Evolutionary conservation across 2,888 invertebrate genomes (phyloP).

Genomic region (Pocota personata): DNA sequence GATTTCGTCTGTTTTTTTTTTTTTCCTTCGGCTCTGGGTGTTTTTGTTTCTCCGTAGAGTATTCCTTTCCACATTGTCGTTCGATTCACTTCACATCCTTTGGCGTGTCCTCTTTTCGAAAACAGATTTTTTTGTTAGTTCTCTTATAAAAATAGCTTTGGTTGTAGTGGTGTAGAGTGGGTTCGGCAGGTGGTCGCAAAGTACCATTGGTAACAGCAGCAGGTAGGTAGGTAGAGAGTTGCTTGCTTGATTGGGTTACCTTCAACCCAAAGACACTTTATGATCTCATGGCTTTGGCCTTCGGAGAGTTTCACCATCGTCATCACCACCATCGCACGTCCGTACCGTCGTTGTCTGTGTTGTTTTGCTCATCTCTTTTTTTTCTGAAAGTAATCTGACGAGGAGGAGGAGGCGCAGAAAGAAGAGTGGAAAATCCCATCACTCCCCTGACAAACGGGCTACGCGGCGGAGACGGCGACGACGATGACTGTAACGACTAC

Average conservation of each 20-base stretch:
- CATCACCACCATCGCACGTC: slow-evolving; percentile 32
- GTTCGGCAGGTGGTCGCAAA: slow-evolving; percentile 72
- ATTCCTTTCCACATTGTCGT: slow-evolving; percentile 35
- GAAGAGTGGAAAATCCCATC: slow-evolving; percentile 58
- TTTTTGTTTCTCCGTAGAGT: slow-evolving; percentile 1
- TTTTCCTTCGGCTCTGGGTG: slow-evolving; percentile 19
- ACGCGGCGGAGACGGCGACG: neutral
- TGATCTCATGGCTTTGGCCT: slow-evolving; percentile 73
- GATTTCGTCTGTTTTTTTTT: slow-evolving; percentile 25
- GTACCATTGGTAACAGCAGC: slow-evolving; percentile 32
- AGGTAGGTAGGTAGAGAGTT: slow-evolving; percentile 48
- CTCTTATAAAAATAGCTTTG: slow-evolving; percentile 31
- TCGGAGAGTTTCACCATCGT: slow-evolving; percentile 68
- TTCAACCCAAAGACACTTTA: slow-evolving; percentile 70
- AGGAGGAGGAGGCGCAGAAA: slow-evolving; percentile 23
- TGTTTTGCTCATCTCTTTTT: slow-evolving; percentile 51
- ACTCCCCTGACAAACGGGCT: slow-evolving; percentile 43
- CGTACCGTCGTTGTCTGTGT: slow-evolving; percentile 26
- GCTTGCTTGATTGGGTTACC: slow-evolving; percentile 68
- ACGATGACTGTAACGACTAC: neutral
- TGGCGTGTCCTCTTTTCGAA: slow-evolving; percentile 61
- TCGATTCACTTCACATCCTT: slow-evolving; percentile 59
- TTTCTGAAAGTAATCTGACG: slow-evolving; percentile 30
- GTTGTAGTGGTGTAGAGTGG: slow-evolving; percentile 61
- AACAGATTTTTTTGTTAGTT: slow-evolving; percentile 24